These are phyloP conservation scores for Petrocephalus schoutedeni DNA, from an alignment of 2,797 vertebrate species.

Conservation along the genomic window DNA sequence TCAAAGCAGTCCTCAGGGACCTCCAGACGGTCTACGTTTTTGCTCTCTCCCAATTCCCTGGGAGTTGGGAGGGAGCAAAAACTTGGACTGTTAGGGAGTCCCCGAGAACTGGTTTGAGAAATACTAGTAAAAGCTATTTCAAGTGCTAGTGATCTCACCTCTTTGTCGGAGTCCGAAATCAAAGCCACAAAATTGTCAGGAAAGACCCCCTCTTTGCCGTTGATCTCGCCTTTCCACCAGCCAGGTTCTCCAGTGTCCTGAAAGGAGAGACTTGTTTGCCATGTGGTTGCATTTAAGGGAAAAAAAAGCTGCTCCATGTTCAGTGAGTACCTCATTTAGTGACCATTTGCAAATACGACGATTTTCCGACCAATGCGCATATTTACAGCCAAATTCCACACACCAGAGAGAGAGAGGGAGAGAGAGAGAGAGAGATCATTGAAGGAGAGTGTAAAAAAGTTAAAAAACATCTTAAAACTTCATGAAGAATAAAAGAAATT, in stretches of 20 bases:
- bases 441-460: background rate
- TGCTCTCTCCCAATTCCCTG: no score
- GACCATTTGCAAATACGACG: background rate
- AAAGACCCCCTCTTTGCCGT: slow-evolving; percentile 83
- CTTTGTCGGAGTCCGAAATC: slow-evolving; percentile 78
- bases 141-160: slow-evolving; percentile 60
- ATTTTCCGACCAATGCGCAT: background rate
- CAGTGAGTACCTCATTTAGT: background rate
- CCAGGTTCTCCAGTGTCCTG: slow-evolving; percentile 88
- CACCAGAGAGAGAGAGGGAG: background rate
- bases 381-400: background rate
- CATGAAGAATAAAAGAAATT: background rate
- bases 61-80: no score
- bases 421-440: background rate
- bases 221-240: slow-evolving; percentile 88
- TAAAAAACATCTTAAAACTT: no score
- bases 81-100: no score
- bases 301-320: background rate
- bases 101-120: no score
- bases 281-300: background rate
- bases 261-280: slow-evolving; percentile 30
- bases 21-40: no score
- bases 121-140: background rate
- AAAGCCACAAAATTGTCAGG: slow-evolving; percentile 83
- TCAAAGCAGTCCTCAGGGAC: no score